Evolutionary conservation across 2,888 invertebrate genomes (phyloP), one percentile per base, ranked within the genome.

Genomic region (Nesidiocoris tenuis): DNA sequence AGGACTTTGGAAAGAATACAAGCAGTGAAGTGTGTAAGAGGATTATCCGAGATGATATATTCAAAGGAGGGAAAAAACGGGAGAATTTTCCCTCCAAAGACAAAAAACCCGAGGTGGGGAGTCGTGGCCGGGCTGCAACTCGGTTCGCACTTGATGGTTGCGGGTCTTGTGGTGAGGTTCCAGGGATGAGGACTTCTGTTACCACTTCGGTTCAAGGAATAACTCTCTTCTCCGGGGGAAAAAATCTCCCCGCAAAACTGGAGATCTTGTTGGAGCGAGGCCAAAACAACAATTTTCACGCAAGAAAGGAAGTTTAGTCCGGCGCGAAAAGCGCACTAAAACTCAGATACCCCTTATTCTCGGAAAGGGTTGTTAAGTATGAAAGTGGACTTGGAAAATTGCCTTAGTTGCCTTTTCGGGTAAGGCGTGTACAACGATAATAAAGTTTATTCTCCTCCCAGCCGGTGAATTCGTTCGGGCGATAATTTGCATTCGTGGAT

Each of bases 21-120:
- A 54, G 74, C 74, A 65, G 56, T 61, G 65, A 74, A 74, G 74
- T 74, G 74, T 74, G 74, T 74, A 74, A 74, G 74, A 65, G 74
- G 74, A 74, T 74, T 74, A 74, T 74, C 74, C 65, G 64, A 64
- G 74, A 74, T 74, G 72, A 74, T 74, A 74, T 74, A 74, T 74
- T 74, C 74, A 64, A 65, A 72, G 61, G 57, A 54, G 19, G 22
- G 22, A 22, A 21, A 12, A n/a, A 55, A 7, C 16, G 55, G 19
- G 21, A 21, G 18, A 70, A 70, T 12, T 21, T 39, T 9, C 12
- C 5, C 3, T 2, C 39, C 16, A 57, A 68, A 39, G 3, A n/a
- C 18, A 61, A 54, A 59, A 70, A 70, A 70, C 57, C 57, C 24
- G 12, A 19, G 3, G n/a, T 19, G 18, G 57, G 25, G 57, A 23